A percentile compares a stretch with the other conserved stretches of the same genome.
Evolutionary conservation across 2,113 vertebrate genomes (phyloP).

Genomic region (Polypterus senegalus): DNA sequence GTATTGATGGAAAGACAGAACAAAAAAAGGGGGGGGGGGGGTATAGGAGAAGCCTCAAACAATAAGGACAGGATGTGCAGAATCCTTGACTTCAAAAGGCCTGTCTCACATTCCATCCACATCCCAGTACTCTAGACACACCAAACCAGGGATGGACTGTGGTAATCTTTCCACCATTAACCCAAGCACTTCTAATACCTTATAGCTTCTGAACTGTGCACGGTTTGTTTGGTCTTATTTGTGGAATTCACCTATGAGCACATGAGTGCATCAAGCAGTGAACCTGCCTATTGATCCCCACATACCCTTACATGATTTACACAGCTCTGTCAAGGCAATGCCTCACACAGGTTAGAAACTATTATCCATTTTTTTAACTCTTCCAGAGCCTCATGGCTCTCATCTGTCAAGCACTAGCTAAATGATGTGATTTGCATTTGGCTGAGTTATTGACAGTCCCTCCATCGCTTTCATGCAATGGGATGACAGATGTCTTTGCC

Average conservation of each 20-base stretch:
- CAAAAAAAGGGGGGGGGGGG: constrained; percentile 20
- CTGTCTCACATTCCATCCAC: too few relatives aligned
- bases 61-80: too few relatives aligned
- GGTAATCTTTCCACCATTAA: too few relatives aligned
- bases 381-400: constrained; percentile 48
- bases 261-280: not conserved
- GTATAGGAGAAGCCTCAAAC: too few relatives aligned
- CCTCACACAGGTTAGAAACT: constrained; percentile 7
- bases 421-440: constrained; percentile 77
- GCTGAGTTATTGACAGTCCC: constrained; percentile 73
- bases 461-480: constrained; percentile 48
- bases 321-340: not conserved
- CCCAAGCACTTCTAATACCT: too few relatives aligned
- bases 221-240: not conserved
- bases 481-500: constrained; percentile 74
- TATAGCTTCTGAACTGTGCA: too few relatives aligned
- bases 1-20: constrained; percentile 35
- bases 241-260: not conserved
- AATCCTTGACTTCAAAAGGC: too few relatives aligned
- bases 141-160: too few relatives aligned
- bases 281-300: not conserved
- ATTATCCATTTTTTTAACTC: constrained; percentile 58
- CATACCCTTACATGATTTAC: not conserved
- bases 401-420: constrained; percentile 69
- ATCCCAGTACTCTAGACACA: too few relatives aligned